Evolutionary conservation across 2,113 vertebrate genomes (phyloP), one percentile per base, ranked within the genome.

Genomic region (Sylvia atricapilla): DNA sequence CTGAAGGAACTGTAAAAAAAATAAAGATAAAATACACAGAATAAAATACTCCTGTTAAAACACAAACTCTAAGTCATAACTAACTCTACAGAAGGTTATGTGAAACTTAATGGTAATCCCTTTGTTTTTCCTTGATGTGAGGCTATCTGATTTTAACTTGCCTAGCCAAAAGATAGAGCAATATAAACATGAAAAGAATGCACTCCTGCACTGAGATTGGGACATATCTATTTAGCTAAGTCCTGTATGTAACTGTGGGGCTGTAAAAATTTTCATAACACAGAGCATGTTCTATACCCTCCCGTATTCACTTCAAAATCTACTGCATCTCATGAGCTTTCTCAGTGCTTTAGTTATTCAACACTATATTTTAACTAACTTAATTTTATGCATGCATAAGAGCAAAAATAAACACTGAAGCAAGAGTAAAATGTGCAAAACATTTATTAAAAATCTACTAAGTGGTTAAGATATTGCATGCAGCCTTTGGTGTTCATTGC

Each of bases 1-100:
- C 92, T 63, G 97, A 97, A 69, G 97, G 97, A 96, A 97, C 97
- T 98, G 84, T 31, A 74, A 16, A 85, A 44, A 50, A 46, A 7
- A 76, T 10, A 15, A 43, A 52, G 3, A 49, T 27, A 15, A 46
- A 93, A 95, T 21, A 30, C 11, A 52, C 4, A 78, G 24, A 76
- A 18, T 2, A 5, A 77, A 93, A 52, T 59, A 53, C 10, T 85
- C 8, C 10, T 69, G 4, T 60, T 64, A 66, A 87, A 91, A 68
- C 14, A 73, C 37, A 68, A 64, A 63, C 10, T 53, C 15, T 39
- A 22, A 10, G 6, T 69, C 6, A 7, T 39, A 39, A 55, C 21
- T 80, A 77, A 47, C 13, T 43, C n/a, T 66, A 47, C 10, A 64
- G 49, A 60, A 49, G 4, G 21, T n/a, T 44, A 33, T 78, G 18